Evolutionary conservation across 2,888 invertebrate species (phyloP).

Genomic region (Seira ritae): DNA sequence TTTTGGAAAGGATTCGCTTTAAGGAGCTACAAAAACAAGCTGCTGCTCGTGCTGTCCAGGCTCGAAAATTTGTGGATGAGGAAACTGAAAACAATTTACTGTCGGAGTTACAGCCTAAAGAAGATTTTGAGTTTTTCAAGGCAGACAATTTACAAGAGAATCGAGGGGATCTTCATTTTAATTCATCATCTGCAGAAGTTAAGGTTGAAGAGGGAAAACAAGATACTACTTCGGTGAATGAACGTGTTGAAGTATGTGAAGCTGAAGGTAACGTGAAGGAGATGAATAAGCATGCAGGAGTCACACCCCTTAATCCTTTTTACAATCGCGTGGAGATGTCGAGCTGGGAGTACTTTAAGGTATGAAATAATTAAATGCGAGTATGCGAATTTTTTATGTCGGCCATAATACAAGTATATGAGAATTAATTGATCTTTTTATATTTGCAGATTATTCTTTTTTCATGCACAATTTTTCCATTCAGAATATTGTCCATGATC

Average conservation of each 20-base stretch:
- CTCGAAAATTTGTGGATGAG: not conserved
- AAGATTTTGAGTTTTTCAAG: not conserved
- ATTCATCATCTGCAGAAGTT: not conserved
- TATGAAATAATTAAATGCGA: not conserved
- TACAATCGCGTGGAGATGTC: conserved; percentile 46
- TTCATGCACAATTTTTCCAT: conserved; percentile 88
- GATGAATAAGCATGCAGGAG: conserved; percentile 82
- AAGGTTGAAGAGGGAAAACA: conserved; percentile 5
- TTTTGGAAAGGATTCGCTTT: conserved; percentile 45
- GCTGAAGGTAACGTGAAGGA: conserved; percentile 80
- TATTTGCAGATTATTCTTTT: conserved; percentile 88
- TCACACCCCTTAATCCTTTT: conserved; percentile 78
- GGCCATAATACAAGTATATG: too few relatives aligned
- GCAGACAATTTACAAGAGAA: not conserved
- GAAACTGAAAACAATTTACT: not conserved
- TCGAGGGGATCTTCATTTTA: not conserved
- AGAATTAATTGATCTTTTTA: not conserved
- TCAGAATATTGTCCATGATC: conserved; percentile 87
- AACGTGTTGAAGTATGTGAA: conserved; percentile 83
- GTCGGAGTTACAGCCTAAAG: not conserved
- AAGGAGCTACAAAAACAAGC: conserved; percentile 39
- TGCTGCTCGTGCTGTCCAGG: not conserved
- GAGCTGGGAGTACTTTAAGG: conserved; percentile 44
- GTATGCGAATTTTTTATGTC: too few relatives aligned
- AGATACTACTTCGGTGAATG: conserved; percentile 17